A percentile compares a stretch with the other conserved stretches of the same genome.
Evolutionary conservation across 2,888 invertebrate species (phyloP).

Genomic region (Drosophila atripex): DNA sequence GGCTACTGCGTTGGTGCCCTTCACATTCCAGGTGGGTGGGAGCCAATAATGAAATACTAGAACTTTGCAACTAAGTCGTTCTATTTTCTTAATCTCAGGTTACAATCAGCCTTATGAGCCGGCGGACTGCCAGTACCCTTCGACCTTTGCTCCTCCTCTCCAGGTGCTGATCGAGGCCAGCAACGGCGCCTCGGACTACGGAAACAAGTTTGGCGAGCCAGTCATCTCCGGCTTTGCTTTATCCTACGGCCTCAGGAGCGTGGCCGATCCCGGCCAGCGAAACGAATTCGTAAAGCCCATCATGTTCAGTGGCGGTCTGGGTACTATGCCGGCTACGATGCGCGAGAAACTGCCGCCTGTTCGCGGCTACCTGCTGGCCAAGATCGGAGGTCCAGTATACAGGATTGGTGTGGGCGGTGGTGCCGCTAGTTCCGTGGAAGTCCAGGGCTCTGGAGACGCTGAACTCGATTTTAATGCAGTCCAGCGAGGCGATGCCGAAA

Average conservation of each 20-base stretch:
- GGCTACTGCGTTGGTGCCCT: conserved; percentile 98
- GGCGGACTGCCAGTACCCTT: conserved; percentile 89
- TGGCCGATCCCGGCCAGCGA: conserved; percentile 85
- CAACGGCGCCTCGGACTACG: conserved; percentile 99
- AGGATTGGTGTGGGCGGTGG: conserved; percentile 99
- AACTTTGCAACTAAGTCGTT: neutral
- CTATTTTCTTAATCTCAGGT: conserved; percentile 85
- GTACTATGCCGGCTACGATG: conserved; percentile 93
- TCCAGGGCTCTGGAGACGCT: conserved; percentile 94
- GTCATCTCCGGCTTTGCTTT: conserved; percentile 95
- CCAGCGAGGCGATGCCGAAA: conserved; percentile 96
- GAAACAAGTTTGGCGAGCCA: conserved; percentile 99
- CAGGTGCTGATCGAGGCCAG: conserved; percentile 97
- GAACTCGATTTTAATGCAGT: conserved; percentile 98
- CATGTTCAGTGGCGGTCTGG: conserved; percentile 99
- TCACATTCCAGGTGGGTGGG: conserved; percentile 90
- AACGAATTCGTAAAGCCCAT: conserved; percentile 99
- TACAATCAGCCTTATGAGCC: conserved; percentile 96
- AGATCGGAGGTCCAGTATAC: conserved; percentile 98
- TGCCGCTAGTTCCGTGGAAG: conserved; percentile 97
- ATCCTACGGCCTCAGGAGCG: conserved; percentile 92
- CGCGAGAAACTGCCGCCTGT: conserved; percentile 90
- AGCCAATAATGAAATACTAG: neutral
- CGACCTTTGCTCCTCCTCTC: conserved; percentile 94
- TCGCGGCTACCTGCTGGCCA: conserved; percentile 94